A percentile compares a stretch with the other conserved stretches of the same genome.
Evolutionary conservation across 2,797 vertebrate species (phyloP).

Genomic region (Acropternis orthonyx): DNA sequence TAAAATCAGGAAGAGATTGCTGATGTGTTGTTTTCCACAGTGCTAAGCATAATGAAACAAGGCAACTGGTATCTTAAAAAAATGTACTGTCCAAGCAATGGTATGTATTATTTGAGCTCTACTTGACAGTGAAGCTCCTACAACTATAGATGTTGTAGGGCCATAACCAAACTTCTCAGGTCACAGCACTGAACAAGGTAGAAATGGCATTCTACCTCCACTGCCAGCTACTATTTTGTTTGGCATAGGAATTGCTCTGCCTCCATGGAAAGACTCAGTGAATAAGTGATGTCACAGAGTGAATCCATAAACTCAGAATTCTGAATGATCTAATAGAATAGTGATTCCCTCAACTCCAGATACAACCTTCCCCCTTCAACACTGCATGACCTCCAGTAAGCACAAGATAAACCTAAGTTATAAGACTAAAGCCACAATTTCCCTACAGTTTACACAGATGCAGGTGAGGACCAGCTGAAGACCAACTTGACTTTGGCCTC

Average conservation of each 20-base stretch:
- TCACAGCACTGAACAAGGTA: neutral
- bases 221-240: neutral
- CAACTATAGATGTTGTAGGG: rapidly evolving
- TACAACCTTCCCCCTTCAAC: neutral
- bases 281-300: neutral
- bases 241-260: neutral
- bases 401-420: neutral
- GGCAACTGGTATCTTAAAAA: neutral
- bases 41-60: neutral
- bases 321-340: neutral
- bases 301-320: neutral
- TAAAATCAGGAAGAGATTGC: neutral
- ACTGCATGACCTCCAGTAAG: neutral
- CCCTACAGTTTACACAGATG: rapidly evolving
- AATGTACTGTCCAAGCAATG: neutral
- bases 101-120: neutral
- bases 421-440: neutral
- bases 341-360: neutral
- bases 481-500: neutral
- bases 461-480: neutral
- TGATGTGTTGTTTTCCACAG: neutral
- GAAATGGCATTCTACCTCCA: neutral
- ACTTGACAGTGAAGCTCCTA: neutral
- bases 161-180: neutral
- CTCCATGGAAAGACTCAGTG: neutral